Evolutionary conservation across 1,140 invertebrate species (phyloP), one percentile per base, ranked within the genome.

Genomic region (Patella vulgata): DNA sequence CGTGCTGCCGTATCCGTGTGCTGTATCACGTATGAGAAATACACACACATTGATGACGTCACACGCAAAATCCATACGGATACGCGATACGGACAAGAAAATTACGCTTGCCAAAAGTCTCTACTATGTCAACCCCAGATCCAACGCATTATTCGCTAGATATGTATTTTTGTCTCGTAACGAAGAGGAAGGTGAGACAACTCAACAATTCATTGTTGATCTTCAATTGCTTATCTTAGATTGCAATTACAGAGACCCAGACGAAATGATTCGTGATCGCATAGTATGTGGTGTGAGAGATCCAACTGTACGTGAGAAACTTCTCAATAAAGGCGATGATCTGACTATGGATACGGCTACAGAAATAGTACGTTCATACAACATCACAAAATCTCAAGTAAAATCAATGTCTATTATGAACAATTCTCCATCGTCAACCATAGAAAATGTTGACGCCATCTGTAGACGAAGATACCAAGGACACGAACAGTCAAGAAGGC

Each of bases 291-390:
- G 56, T 25, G 25, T 58, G 19, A 25, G 2, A 1, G 30, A 30
- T 31, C 14, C 0, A 8, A 21, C 27, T 8, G 31, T 44, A n/a
- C 4, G 30, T 12, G 55, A 42, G 31, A 25, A 46, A 23, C 28
- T 58, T 3, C 55, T 58, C 9, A 58, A 19, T 46, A n/a, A n/a
- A n/a, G 55, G 43, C 21, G 43, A 46, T 31, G n/a, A n/a, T n/a
- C 43, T 58, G 14, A 47, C 40, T n/a, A 30, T 58, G 17, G 43
- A 44, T 2, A 46, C 28, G 11, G 14, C 23, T 17, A 58, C 33
- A 1, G 27, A 46, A 28, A 33, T 58, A 6, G 31, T 25, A 17
- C 23, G 31, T 12, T 36, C 57, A 25, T 19, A 44, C 3, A 46
- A 59, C 31, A 14, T 23, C 3, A 50, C 42, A n/a, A 19, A 30